Conservation (phyloP, 2,888 invertebrate genomes). For the Sepiola atlantica region DNA sequence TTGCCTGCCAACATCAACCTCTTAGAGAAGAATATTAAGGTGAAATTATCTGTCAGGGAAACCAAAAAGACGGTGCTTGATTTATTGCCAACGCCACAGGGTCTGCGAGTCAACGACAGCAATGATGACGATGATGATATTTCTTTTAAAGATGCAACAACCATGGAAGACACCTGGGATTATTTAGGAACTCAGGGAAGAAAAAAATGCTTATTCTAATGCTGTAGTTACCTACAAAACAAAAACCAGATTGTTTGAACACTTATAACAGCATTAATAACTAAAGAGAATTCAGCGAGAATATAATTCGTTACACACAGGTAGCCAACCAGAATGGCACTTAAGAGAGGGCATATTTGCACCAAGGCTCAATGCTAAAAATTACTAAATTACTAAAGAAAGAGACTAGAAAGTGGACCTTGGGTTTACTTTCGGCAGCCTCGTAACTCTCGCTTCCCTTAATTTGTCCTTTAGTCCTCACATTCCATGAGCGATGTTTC, state of each 20-base stretch:
- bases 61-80: background rate
- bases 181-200: background rate
- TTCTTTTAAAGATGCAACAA: background rate
- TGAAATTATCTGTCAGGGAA: background rate
- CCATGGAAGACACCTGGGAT: background rate
- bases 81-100: background rate
- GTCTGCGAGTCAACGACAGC: background rate
- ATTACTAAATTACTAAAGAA: no score
- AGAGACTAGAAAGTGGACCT: no score
- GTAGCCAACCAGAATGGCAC: no score
- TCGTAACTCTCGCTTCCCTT: no score
- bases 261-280: background rate
- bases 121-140: background rate
- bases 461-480: no score
- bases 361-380: no score
- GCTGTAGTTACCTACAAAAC: background rate
- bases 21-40: background rate
- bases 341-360: no score
- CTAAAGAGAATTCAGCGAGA: no score
- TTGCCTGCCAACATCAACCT: background rate
- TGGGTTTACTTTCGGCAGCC: no score
- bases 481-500: no score
- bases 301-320: no score
- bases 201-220: background rate
- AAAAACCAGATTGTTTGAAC: background rate